Percentiles rank a stretch among this genome's conserved stretches.
These are phyloP conservation scores for Mamestra configurata DNA, from an alignment of 1,140 invertebrate species.

Conservation along the genomic window DNA sequence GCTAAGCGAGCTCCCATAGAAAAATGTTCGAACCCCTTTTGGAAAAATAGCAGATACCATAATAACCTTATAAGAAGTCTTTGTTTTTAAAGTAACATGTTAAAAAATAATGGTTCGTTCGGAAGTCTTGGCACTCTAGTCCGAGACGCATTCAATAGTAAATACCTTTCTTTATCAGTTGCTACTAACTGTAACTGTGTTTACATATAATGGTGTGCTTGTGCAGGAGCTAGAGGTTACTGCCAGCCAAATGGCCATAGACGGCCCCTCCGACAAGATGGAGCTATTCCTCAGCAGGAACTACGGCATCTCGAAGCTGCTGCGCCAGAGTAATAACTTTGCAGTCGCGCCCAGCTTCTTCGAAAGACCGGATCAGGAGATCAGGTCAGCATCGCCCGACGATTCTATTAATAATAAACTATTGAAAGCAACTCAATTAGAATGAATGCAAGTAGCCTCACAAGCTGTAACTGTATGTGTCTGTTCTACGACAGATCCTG, in stretches of 20 bases:
- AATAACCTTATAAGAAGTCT: too few species aligned
- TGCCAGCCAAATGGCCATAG: conserved; percentile 94
- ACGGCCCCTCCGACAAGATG: conserved; percentile 96
- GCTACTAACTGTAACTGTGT: not conserved
- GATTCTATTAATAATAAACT: too few species aligned
- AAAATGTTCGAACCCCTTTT: too few species aligned
- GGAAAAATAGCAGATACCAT: too few species aligned
- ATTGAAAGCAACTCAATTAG: too few species aligned
- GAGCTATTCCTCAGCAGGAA: conserved; percentile 95
- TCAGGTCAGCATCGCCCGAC: conserved; percentile 50
- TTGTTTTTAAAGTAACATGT: too few species aligned
- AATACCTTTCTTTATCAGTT: too few species aligned
- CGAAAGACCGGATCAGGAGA: not conserved
- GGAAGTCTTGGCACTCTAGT: too few species aligned
- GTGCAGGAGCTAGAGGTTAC: conserved; percentile 90
- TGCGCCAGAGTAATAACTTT: conserved; percentile 77
- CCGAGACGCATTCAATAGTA: too few species aligned
- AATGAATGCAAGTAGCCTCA: not conserved
- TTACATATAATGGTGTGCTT: not conserved
- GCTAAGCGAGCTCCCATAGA: too few species aligned
- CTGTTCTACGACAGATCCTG: conserved; percentile 28
- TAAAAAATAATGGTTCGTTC: too few species aligned
- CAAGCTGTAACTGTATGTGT: not conserved
- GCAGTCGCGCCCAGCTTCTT: conserved; percentile 71
- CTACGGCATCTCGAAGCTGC: conserved; percentile 88